A percentile compares a stretch with the other conserved stretches of the same genome.
Conservation (phyloP, 2,888 invertebrate genomes). For the Cosmorhoe ocellata region DNA sequence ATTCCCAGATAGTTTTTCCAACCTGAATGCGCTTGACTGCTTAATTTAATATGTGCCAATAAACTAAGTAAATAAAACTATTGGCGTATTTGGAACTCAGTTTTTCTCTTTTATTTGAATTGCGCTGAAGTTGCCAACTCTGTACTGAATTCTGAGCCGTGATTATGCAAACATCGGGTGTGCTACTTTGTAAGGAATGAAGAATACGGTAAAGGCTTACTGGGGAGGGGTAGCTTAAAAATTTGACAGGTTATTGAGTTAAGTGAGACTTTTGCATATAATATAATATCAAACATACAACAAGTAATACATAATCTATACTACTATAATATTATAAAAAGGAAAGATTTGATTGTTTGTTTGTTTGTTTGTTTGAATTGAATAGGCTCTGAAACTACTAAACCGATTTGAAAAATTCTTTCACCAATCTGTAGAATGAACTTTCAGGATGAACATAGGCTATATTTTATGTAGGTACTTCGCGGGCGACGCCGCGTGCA, state of each 20-base stretch:
- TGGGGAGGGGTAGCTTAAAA: background rate
- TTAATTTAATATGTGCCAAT: conserved; percentile 33
- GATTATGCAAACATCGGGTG: conserved; percentile 13
- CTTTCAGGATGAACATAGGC: too few relatives aligned
- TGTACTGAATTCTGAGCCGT: conserved; percentile 10
- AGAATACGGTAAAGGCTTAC: conserved; percentile 3
- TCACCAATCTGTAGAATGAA: too few relatives aligned
- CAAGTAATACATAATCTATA: too few relatives aligned
- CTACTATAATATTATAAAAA: too few relatives aligned
- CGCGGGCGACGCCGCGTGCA: too few relatives aligned
- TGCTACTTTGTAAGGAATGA: conserved; percentile 8
- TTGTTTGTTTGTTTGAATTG: too few relatives aligned
- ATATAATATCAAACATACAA: too few relatives aligned
- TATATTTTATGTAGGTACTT: too few relatives aligned
- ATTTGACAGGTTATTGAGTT: background rate
- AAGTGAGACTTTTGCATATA: too few relatives aligned
- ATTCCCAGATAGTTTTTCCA: conserved; percentile 60
- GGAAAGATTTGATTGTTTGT: too few relatives aligned
- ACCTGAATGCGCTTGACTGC: conserved; percentile 43
- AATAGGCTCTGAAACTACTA: too few relatives aligned
- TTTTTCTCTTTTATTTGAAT: conserved; percentile 20
- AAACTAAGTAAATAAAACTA: conserved; percentile 32
- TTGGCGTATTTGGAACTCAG: conserved; percentile 19
- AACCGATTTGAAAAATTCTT: too few relatives aligned
- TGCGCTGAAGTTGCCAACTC: conserved; percentile 15